Evolutionary conservation across 2,113 vertebrate species (phyloP).

Genomic region (Herpetotheres cachinnans): DNA sequence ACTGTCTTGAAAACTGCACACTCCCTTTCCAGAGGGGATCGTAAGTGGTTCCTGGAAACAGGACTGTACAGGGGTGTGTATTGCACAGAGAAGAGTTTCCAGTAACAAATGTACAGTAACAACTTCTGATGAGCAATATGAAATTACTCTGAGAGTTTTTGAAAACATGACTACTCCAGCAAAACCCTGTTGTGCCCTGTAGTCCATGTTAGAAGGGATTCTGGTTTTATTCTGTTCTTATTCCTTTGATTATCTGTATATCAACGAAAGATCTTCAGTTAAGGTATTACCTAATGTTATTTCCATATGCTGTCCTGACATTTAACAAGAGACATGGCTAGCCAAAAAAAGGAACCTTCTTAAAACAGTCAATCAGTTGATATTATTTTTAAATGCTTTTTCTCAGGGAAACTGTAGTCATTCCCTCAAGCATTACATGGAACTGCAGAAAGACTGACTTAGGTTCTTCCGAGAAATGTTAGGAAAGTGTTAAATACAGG

Average conservation of each 20-base stretch:
- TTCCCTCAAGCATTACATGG: too few species aligned
- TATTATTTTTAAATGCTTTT: not conserved
- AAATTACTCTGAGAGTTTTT: not conserved
- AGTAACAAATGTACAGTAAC: not conserved
- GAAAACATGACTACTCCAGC: not conserved
- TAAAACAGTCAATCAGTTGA: not conserved
- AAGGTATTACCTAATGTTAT: not conserved
- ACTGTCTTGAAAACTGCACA: not conserved
- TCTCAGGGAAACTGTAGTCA: not conserved
- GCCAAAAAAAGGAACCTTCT: not conserved
- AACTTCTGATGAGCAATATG: not conserved
- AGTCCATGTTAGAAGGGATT: not conserved
- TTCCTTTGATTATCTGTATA: not conserved
- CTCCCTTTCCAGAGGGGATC: not conserved
- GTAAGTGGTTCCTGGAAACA: not conserved
- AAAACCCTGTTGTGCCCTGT: not conserved
- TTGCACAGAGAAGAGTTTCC: not conserved
- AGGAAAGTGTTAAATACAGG: conserved; percentile 45
- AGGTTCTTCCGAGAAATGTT: not conserved
- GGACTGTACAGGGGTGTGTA: not conserved
- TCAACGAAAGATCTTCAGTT: not conserved
- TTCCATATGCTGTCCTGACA: not conserved
- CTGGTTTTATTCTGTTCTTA: not conserved
- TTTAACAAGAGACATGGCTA: not conserved
- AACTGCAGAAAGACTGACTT: not conserved